phyloP scores from a whole-genome alignment of 2,797 vertebrate species.

The Rousettus madagascariensis region DNA sequence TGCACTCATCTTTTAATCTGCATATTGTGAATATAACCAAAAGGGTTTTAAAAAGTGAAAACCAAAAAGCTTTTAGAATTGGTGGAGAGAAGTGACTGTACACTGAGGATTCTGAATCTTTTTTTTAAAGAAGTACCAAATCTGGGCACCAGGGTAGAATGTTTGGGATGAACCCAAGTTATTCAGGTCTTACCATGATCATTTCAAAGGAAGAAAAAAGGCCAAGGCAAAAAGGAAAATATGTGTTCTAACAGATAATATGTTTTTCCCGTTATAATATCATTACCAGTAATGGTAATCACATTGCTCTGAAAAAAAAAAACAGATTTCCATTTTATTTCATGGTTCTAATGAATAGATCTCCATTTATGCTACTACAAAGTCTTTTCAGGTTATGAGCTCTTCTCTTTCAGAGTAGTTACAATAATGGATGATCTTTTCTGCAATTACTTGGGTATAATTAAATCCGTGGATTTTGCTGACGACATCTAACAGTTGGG shows the following conservation, averaged over 20 bases:
- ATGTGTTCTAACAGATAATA: conserved; percentile 43
- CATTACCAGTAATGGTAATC: conserved; percentile 70
- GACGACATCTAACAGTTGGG: conserved; percentile 54
- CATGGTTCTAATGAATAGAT: conserved; percentile 74
- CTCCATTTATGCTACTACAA: conserved; percentile 65
- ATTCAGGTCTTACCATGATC: not conserved
- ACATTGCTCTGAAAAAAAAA: conserved; percentile 71
- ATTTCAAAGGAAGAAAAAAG: conserved; percentile 29
- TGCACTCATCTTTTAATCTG: conserved; percentile 44
- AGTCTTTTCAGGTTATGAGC: conserved; percentile 68
- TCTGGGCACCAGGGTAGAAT: not conserved
- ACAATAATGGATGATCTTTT: conserved; percentile 77
- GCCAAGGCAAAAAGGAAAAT: conserved; percentile 28
- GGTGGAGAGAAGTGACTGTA: not conserved
- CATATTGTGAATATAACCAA: conserved; percentile 12
- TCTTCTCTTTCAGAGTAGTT: conserved; percentile 71
- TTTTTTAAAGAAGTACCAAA: not conserved
- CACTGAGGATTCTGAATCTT: not conserved
- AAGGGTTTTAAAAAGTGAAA: not conserved
- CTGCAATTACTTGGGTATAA: conserved; percentile 78
- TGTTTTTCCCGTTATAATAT: conserved; percentile 63
- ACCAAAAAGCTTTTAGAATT: conserved; percentile 8
- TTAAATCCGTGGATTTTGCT: conserved; percentile 77
- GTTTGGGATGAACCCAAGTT: not conserved
- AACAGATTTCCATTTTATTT: conserved; percentile 77